A percentile compares a stretch with the other conserved stretches of the same genome.
phyloP scores from a whole-genome alignment of 2,113 vertebrate genomes.

The Proterorhinus semilunaris region DNA sequence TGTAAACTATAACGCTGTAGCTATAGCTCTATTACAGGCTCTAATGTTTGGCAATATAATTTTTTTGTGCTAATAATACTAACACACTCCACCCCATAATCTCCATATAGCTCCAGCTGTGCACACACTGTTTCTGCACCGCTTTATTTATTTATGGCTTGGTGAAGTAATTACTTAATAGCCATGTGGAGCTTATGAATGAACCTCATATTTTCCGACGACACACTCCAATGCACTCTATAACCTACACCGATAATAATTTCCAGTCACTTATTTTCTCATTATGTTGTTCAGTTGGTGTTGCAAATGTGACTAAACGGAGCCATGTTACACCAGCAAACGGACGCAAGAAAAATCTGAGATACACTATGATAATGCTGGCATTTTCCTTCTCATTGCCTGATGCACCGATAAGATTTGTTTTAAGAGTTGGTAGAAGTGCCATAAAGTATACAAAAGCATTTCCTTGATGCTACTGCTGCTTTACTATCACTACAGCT shows the following conservation, averaged over 20 bases:
- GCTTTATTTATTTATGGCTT: conserved; percentile 10
- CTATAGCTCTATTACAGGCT: background rate
- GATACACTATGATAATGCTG: background rate
- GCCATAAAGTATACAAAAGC: no score
- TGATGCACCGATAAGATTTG: no score
- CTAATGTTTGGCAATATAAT: background rate
- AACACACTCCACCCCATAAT: conserved; percentile 4
- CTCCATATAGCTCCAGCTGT: conserved; percentile 2
- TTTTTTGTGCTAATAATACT: background rate
- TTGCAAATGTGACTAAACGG: background rate
- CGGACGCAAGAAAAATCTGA: background rate
- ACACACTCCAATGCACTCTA: background rate
- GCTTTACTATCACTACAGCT: no score
- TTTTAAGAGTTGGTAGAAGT: no score
- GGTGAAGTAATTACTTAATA: conserved; percentile 9
- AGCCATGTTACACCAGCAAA: background rate
- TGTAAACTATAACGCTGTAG: background rate
- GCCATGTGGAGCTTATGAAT: conserved; percentile 8
- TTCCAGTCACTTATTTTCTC: conserved; percentile 2
- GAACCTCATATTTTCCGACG: conserved; percentile 6
- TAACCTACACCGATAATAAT: background rate
- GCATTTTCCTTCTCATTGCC: no score
- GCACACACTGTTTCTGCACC: conserved; percentile 6
- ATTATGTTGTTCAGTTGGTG: background rate
- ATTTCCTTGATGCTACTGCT: no score